A percentile compares a stretch with the other conserved stretches of the same genome.
phyloP scores from a whole-genome alignment of 2,888 invertebrate genomes.

The Heliconius erato region DNA sequence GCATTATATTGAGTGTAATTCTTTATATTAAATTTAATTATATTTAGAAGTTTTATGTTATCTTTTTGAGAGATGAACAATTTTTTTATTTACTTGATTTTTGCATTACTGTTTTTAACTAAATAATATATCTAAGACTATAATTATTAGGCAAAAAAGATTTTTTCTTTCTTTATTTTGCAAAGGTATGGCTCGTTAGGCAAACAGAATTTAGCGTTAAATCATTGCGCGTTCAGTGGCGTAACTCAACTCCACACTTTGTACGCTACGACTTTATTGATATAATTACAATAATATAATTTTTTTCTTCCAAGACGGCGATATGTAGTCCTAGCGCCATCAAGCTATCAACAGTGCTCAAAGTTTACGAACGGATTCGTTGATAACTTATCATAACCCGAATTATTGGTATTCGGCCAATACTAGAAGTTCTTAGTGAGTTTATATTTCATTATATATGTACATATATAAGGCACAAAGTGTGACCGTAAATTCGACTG shows the following conservation, averaged over 20 bases:
- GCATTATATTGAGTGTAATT: too few relatives aligned
- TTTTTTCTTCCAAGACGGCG: background rate
- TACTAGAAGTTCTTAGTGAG: constrained; percentile 11
- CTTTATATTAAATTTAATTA: too few relatives aligned
- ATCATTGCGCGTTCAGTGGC: background rate
- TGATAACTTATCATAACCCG: constrained; percentile 38
- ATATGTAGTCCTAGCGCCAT: constrained; percentile 37
- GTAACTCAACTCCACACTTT: background rate
- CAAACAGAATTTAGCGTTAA: background rate
- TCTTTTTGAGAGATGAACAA: too few relatives aligned
- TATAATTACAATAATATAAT: background rate
- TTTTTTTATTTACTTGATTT: too few relatives aligned
- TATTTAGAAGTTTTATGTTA: too few relatives aligned
- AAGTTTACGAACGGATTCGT: constrained; percentile 40
- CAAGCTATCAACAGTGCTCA: constrained; percentile 38
- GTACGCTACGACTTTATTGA: background rate
- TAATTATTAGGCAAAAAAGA: too few relatives aligned
- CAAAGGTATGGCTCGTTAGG: background rate
- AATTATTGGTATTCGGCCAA: constrained; percentile 24
- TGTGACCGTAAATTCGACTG: too few relatives aligned
- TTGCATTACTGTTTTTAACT: too few relatives aligned
- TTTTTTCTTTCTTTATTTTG: too few relatives aligned
- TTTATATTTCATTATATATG: background rate
- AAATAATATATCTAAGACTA: too few relatives aligned
- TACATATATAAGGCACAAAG: background rate